Evolutionary conservation across 2,113 vertebrate genomes (phyloP).

Genomic region (Myocastor coypus): DNA sequence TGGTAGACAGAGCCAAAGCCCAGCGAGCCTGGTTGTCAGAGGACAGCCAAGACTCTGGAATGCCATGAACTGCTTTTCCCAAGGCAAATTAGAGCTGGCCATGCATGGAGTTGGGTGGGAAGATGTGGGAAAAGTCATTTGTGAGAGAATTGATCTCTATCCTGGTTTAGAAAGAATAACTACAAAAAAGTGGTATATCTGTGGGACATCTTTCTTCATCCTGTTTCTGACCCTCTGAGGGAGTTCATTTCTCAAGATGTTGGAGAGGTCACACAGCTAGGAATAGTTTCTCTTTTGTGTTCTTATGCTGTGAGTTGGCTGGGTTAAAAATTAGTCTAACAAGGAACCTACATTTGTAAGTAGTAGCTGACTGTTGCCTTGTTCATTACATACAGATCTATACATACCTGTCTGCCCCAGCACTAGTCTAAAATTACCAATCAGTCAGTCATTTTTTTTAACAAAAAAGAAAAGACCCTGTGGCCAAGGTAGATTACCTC

Average conservation of each 20-base stretch:
- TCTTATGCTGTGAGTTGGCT: background rate
- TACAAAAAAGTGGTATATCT: background rate
- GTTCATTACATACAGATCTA: background rate
- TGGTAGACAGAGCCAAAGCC: background rate
- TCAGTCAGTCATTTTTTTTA: background rate
- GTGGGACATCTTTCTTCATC: background rate
- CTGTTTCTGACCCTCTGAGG: background rate
- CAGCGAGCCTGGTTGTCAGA: background rate
- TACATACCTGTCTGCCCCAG: background rate
- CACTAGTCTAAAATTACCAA: background rate
- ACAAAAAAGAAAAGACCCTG: background rate
- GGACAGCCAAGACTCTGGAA: background rate
- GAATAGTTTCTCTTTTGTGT: background rate
- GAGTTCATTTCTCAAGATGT: background rate
- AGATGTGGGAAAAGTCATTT: background rate
- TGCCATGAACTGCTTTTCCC: background rate
- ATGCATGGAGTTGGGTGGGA: accelerated
- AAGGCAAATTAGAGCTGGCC: background rate
- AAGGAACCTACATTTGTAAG: background rate
- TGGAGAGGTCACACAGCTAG: background rate
- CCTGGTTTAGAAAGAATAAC: background rate
- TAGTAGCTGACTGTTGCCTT: background rate
- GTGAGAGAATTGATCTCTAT: background rate
- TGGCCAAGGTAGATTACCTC: background rate
- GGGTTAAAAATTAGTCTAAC: background rate